Evolutionary conservation across 1,140 invertebrate species (phyloP).

Genomic region (Harpegnathos saltator): DNA sequence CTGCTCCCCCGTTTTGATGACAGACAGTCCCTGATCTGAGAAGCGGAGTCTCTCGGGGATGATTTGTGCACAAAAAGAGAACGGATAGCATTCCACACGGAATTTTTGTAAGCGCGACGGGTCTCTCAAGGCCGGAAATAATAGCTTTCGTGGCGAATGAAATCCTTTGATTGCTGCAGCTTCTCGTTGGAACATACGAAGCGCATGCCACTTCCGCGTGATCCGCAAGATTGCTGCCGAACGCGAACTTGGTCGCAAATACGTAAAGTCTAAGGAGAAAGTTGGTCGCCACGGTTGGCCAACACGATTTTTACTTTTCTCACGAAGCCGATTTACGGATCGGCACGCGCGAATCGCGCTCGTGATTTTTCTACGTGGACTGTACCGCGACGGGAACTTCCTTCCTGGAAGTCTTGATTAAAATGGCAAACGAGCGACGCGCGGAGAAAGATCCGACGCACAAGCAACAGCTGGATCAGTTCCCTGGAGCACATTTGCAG

Average conservation of each 20-base stretch:
- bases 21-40: conserved; percentile 78
- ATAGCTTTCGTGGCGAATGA: too few relatives aligned
- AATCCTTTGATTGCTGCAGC: too few relatives aligned
- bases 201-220: too few relatives aligned
- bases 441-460: conserved; percentile 78
- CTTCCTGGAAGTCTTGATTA: conserved; percentile 85
- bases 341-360: neutral
- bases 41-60: conserved; percentile 66
- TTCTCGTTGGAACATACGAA: too few relatives aligned
- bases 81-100: neutral
- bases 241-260: neutral
- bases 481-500: conserved; percentile 86
- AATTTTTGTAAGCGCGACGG: too few relatives aligned
- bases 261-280: neutral
- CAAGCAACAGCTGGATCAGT: conserved; percentile 86
- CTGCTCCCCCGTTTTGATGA: conserved; percentile 74
- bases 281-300: too few relatives aligned
- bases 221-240: neutral
- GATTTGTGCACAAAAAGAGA: conserved; percentile 51
- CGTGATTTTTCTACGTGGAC: conserved; percentile 61
- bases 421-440: conserved; percentile 83
- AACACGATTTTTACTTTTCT: conserved; percentile 16
- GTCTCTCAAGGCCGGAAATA: too few relatives aligned
- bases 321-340: neutral
- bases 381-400: conserved; percentile 79